Evolutionary conservation across 2,113 vertebrate genomes (phyloP), one percentile per base, ranked within the genome.

Genomic region (Mirounga angustirostris): DNA sequence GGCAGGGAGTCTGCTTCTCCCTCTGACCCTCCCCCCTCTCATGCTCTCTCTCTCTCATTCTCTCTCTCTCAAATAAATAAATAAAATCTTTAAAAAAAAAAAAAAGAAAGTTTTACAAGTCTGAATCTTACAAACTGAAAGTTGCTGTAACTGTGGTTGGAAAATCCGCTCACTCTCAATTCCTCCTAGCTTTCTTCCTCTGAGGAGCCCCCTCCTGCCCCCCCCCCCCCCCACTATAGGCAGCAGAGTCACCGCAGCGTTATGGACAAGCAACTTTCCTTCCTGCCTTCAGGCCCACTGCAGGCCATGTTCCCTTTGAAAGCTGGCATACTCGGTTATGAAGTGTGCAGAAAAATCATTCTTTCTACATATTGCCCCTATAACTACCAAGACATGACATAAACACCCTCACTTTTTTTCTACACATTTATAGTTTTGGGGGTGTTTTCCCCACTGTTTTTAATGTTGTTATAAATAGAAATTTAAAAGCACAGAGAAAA

Each of bases 311-410:
- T 91, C n/a, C 7, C 0, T 21, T 4, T 87, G n/a, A 56, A 86
- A 83, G 36, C 28, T 40, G 18, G 21, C 8, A 26, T 9, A 28
- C 0, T 78, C 1, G 1, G 1, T 54, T 24, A n/a, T 1, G n/a
- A 61, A 33, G 16, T 87, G 24, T 26, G 9, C 28, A 16, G 46
- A 69, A 84, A 30, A 81, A 71, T 26, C 26, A 52, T 28, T 36
- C 40, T 52, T 30, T 83, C 54, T 54, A 33, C 16, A 14, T 1
- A 71, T 6, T 0, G 11, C 7, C 33, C 2, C 33, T 63, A 30
- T 50, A 59, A 79, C 1, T 50, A 78, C 33, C 7, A 74, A 78
- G 5, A 24, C 15, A 28, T 19, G 74, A 50, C 74, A 88, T 33
- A 40, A 46, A 46, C 0, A 33, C 13, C 15, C 1, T 69, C 50